A percentile compares a stretch with the other conserved stretches of the same genome.
These are phyloP conservation scores for Camponotus pennsylvanicus DNA, from an alignment of 1,140 invertebrate genomes.

Conservation along the genomic window DNA sequence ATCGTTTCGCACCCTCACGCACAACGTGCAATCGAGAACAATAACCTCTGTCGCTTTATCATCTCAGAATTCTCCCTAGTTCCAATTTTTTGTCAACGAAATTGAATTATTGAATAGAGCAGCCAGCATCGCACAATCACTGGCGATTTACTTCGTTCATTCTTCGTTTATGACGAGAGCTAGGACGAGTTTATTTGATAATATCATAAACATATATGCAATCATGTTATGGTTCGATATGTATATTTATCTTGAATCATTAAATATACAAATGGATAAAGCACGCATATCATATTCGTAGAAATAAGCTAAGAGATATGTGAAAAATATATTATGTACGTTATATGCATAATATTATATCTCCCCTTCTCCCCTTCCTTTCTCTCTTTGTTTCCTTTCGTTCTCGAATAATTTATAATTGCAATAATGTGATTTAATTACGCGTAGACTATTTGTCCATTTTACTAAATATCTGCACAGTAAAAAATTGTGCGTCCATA, in stretches of 20 bases:
- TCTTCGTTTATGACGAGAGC: conserved; percentile 6
- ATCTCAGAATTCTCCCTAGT: neutral
- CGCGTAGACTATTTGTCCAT: neutral
- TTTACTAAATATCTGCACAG: neutral
- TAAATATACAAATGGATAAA: neutral
- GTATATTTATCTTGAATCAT: conserved; percentile 19
- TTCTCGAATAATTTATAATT: neutral
- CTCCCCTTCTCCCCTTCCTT: too few relatives aligned
- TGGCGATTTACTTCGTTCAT: neutral
- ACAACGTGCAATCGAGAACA: conserved; percentile 1
- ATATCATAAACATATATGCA: neutral
- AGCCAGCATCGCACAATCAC: neutral
- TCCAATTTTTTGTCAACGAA: neutral
- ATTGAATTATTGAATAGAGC: neutral
- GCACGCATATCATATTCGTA: neutral
- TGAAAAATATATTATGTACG: neutral
- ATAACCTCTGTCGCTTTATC: neutral
- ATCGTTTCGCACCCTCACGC: conserved; percentile 11
- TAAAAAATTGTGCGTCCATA: too few relatives aligned
- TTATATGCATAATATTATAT: neutral
- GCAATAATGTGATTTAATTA: neutral
- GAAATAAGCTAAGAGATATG: neutral
- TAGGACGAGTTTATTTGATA: conserved; percentile 7
- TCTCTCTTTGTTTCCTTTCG: neutral
- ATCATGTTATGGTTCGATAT: conserved; percentile 9